These are phyloP conservation scores for Sardinella longiceps DNA, from an alignment of 2,797 vertebrate genomes.

Conservation along the genomic window DNA sequence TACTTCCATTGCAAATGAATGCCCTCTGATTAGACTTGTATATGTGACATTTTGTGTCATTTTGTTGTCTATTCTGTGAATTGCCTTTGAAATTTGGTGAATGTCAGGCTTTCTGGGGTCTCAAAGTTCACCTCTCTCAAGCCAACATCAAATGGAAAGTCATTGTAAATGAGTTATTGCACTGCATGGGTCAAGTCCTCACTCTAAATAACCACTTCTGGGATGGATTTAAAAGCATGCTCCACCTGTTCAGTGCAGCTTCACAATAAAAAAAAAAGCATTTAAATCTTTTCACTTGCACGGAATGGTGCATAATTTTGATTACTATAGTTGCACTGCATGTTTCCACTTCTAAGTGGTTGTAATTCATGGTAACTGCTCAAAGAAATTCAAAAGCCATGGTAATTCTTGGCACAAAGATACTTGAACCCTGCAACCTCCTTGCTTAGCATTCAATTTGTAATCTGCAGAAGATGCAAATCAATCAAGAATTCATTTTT, in stretches of 20 bases:
- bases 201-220: neutral
- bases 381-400: neutral
- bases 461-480: neutral
- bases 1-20: neutral
- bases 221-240: neutral
- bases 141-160: neutral
- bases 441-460: neutral
- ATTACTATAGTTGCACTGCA: neutral
- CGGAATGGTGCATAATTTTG: neutral
- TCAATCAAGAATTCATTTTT: neutral
- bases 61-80: neutral
- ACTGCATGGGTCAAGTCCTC: too few relatives aligned
- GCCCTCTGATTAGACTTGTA: slow-evolving; percentile 15
- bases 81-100: neutral
- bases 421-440: neutral
- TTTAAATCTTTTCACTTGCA: neutral
- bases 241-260: neutral
- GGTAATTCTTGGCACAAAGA: neutral
- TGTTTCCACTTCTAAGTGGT: neutral
- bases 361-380: neutral
- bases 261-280: neutral
- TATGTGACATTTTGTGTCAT: slow-evolving; percentile 5
- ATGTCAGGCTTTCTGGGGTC: neutral
- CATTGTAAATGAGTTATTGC: neutral
- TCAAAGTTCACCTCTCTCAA: neutral